These are phyloP conservation scores for Sarcophilus harrisii DNA, from an alignment of 2,797 vertebrate species.

Conservation along the genomic window DNA sequence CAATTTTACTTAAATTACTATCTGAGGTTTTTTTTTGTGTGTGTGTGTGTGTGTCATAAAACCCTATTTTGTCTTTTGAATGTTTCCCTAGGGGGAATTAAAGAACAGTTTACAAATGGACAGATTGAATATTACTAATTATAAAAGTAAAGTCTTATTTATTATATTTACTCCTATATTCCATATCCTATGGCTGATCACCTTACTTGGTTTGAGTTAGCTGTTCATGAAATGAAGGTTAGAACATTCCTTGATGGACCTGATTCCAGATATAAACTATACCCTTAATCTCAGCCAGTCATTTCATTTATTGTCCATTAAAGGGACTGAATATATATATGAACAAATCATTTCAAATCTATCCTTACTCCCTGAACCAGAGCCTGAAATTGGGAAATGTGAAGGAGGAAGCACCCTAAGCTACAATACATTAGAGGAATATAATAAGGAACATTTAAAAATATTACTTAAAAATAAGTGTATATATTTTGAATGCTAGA, in stretches of 20 bases:
- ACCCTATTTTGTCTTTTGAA: neutral
- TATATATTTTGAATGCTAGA: neutral
- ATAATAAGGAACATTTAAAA: neutral
- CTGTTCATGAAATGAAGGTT: neutral
- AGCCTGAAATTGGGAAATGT: neutral
- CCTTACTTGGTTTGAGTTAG: neutral
- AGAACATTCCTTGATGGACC: slow-evolving; percentile 10
- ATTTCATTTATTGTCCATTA: neutral
- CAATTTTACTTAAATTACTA: neutral
- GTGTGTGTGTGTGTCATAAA: neutral
- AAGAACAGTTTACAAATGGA: neutral
- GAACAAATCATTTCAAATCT: neutral
- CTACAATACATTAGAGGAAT: neutral
- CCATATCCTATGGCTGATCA: neutral
- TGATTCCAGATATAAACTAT: neutral
- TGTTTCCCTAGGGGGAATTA: neutral
- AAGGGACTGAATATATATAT: neutral
- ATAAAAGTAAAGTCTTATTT: neutral
- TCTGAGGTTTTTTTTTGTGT: neutral
- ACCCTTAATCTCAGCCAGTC: neutral
- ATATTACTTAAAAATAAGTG: neutral
- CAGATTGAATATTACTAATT: neutral
- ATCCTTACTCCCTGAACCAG: neutral
- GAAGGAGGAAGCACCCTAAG: neutral
- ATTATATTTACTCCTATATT: slow-evolving; percentile 4